phyloP scores from a whole-genome alignment of 2,797 vertebrate species.

The Natrix natrix region DNA sequence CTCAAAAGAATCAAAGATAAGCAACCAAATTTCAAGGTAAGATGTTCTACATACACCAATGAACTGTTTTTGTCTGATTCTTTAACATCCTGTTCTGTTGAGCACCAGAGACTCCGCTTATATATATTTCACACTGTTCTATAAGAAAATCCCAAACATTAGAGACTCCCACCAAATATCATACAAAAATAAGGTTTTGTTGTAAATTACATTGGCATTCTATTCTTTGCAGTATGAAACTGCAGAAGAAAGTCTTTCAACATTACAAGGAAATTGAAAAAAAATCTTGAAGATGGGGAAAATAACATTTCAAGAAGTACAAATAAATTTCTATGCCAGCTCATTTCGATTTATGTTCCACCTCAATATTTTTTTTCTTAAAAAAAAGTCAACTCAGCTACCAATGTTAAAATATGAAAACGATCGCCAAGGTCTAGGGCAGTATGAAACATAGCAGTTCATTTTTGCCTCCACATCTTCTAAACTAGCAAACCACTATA shows the following conservation, averaged over 20 bases:
- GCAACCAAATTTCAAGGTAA: neutral
- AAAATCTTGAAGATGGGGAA: neutral
- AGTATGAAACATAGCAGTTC: constrained; percentile 30
- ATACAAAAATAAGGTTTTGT: constrained; percentile 44
- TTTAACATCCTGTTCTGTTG: constrained; percentile 42
- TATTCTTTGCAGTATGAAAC: constrained; percentile 48
- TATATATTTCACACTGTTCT: constrained; percentile 8
- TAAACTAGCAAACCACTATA: neutral
- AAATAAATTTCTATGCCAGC: constrained; percentile 37
- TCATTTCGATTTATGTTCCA: neutral
- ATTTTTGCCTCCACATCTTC: neutral
- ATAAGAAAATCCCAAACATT: constrained; percentile 30
- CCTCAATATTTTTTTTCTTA: neutral
- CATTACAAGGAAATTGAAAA: constrained; percentile 16
- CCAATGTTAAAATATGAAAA: constrained; percentile 39
- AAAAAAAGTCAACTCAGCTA: constrained; percentile 35
- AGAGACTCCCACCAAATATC: constrained; percentile 25
- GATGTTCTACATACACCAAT: constrained; percentile 25
- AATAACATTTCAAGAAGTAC: constrained; percentile 29
- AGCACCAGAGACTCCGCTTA: constrained; percentile 37
- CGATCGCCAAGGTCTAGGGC: constrained; percentile 33
- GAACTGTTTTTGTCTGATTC: neutral
- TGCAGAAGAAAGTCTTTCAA: constrained; percentile 37
- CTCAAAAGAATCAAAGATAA: constrained; percentile 16
- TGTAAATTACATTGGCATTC: constrained; percentile 38